Base-by-base conservation (phyloP, 2,797 vertebrate species). In the Sarcophilus harrisii region DNA sequence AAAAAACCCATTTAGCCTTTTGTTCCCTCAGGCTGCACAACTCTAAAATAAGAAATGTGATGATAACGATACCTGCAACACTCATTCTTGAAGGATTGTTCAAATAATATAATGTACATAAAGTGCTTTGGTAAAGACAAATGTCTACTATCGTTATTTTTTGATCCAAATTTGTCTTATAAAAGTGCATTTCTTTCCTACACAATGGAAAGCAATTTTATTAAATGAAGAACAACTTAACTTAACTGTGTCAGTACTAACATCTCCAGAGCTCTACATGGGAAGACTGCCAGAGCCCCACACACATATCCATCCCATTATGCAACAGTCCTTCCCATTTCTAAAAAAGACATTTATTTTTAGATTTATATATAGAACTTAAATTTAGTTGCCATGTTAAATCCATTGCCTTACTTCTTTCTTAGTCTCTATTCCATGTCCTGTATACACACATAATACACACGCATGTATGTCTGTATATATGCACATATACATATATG, bases 201-300 rank as follows among this genome's bases (percentile, higher is more conserved):
- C 54, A 95, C 54, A 57, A 91, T 89, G 89, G 90, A 96, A 94
- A 92, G 91, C 93, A 94, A 87, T 91, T 93, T 94, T 93, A 92
- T 55, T 90, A 96, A 93, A 92, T 92, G 58, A 91, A 96, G 54
- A 55, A 55, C 66, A 62, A 93, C 57, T 94, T 94, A 94, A 97
- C 94, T 81, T 94, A 59, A 57, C 94, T 90, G 91, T 87, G 55
- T 94, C 92, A 81, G 94, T 90, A 91, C 1, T 0, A 49, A 29
- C 57, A 73, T 95, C 87, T 90, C 27, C n/a, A 91, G 89, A 91
- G 87, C 90, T 92, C 38, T 28, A 62, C 21, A 9, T 6, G 38
- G 66, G 66, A 21, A 81, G 21, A 45, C 9, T 27, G 21, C 21
- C 73, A 81, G n/a, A 45, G 38, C 73, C 73, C 38, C 73, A 27